phyloP scores from a whole-genome alignment of 2,113 vertebrate species.

The Cyanocitta stelleri region DNA sequence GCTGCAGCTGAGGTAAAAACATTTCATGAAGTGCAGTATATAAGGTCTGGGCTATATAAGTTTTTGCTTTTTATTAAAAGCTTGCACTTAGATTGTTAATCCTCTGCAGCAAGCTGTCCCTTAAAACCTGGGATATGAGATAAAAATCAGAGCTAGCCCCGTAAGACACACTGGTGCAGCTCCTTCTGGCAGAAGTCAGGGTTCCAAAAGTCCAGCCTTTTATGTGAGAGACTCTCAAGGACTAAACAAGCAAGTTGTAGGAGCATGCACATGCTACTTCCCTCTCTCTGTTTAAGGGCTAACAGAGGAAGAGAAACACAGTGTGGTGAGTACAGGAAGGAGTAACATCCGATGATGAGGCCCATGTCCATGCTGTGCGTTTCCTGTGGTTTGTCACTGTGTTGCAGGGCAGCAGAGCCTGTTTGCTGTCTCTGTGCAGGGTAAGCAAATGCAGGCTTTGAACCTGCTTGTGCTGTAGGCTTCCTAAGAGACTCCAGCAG shows the following conservation, averaged over 20 bases:
- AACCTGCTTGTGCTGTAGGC: not conserved
- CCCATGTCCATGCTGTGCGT: rapidly evolving
- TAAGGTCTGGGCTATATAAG: not conserved
- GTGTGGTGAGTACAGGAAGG: not conserved
- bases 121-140: not conserved
- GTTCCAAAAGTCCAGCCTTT: not conserved
- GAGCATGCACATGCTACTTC: not conserved
- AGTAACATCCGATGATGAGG: not conserved
- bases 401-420: not conserved
- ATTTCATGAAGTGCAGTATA: not conserved
- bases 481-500: not conserved
- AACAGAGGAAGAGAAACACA: not conserved
- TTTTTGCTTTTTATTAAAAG: not conserved
- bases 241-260: not conserved
- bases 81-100: not conserved
- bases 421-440: too few relatives aligned
- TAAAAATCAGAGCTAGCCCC: not conserved
- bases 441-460: not conserved
- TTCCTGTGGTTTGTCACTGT: not conserved
- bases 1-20: not conserved
- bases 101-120: not conserved
- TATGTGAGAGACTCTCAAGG: not conserved
- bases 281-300: not conserved
- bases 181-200: not conserved
- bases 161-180: not conserved